Evolutionary conservation across 2,888 invertebrate species (phyloP).

Genomic region (Acronicta leporina): DNA sequence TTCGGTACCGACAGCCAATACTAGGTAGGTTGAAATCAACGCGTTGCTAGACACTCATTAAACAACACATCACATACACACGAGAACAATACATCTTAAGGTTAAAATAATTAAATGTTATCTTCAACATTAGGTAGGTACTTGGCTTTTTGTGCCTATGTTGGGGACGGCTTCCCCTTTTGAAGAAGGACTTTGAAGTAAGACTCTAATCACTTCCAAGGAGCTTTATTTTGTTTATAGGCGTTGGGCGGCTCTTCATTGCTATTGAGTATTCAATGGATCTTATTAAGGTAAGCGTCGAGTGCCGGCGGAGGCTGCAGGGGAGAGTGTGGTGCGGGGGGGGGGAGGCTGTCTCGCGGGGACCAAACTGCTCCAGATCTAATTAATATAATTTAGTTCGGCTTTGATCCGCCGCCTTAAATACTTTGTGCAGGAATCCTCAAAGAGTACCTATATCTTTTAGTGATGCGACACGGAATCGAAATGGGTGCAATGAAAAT

Average conservation of each 20-base stretch:
- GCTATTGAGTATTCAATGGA: constrained; percentile 18
- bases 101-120: too few relatives aligned
- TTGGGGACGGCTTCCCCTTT: neutral
- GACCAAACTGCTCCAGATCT: constrained; percentile 49
- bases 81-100: too few relatives aligned
- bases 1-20: too few relatives aligned
- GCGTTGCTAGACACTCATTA: too few relatives aligned
- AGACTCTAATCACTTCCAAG: constrained; percentile 4
- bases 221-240: constrained; percentile 8
- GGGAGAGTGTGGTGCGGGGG: neutral
- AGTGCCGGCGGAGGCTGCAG: neutral
- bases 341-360: neutral
- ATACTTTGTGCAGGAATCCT: constrained; percentile 50
- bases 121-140: too few relatives aligned
- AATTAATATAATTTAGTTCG: constrained; percentile 69
- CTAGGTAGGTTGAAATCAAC: too few relatives aligned
- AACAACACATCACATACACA: too few relatives aligned
- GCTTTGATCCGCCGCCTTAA: constrained; percentile 62
- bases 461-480: constrained; percentile 25
- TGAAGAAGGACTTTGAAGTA: neutral
- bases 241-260: neutral
- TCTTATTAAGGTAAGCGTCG: constrained; percentile 29
- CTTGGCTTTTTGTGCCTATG: too few relatives aligned
- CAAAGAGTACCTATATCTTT: constrained; percentile 41
- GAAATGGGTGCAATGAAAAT: neutral